Conservation (phyloP, 2,888 invertebrate species). For the Gymnosoma rotundatum region DNA sequence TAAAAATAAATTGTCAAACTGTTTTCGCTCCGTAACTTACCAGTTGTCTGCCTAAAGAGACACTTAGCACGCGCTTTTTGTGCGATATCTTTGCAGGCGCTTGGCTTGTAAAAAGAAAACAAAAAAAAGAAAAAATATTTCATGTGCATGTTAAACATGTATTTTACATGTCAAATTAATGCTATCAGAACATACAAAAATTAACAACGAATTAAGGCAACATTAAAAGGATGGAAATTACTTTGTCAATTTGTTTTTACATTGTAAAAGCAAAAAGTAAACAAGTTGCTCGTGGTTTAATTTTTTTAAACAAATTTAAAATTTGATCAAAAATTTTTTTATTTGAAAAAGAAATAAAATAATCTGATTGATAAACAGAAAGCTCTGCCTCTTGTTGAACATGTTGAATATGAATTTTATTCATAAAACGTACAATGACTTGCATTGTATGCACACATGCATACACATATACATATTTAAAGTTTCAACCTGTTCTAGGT, state of each 20-base stretch:
- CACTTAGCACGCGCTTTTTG: slow-evolving; percentile 65
- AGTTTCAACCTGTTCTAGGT: no score
- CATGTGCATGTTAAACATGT: slow-evolving; percentile 66
- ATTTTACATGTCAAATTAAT: slow-evolving; percentile 70
- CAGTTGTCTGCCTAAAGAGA: slow-evolving; percentile 2
- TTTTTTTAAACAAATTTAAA: no score
- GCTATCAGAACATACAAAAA: slow-evolving; percentile 62
- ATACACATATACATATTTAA: no score
- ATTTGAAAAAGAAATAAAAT: no score
- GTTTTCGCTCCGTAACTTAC: slow-evolving; percentile 74
- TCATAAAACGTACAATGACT: no score
- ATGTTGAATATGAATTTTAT: no score
- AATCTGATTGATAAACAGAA: no score
- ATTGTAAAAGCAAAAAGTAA: slow-evolving; percentile 5
- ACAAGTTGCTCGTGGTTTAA: not conserved
- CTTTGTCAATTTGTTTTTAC: slow-evolving; percentile 55
- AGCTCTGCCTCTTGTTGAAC: no score
- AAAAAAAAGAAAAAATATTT: slow-evolving; percentile 18
- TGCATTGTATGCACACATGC: no score
- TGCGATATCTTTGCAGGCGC: slow-evolving; percentile 53
- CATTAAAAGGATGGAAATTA: slow-evolving; percentile 60
- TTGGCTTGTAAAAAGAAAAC: slow-evolving; percentile 4
- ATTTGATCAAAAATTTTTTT: no score
- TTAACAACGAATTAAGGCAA: slow-evolving; percentile 60
- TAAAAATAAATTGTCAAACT: slow-evolving; percentile 81